Percentiles rank a stretch among this genome's conserved stretches.
Evolutionary conservation across 2,888 invertebrate species (phyloP).

Genomic region (Chrysolina haemoptera): DNA sequence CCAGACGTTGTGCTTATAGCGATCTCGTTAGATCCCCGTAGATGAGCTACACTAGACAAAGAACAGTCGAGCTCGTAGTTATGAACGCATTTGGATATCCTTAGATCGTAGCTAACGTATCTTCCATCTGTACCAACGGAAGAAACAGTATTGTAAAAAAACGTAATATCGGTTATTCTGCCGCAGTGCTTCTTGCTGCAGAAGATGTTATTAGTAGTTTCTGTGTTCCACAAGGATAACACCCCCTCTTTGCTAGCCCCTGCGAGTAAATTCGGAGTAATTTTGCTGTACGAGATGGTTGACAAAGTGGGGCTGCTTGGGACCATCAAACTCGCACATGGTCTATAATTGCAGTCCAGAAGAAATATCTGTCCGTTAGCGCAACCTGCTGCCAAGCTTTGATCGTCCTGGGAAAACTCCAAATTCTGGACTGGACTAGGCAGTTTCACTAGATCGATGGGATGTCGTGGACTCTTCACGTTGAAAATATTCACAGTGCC

Average conservation of each 20-base stretch:
- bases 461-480: constrained; percentile 42
- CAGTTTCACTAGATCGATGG: constrained; percentile 26
- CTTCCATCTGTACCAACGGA: constrained; percentile 56
- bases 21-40: constrained; percentile 51
- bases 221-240: constrained; percentile 54
- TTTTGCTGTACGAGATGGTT: constrained; percentile 49
- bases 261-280: constrained; percentile 48
- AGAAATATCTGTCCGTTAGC: constrained; percentile 52
- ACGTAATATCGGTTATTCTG: constrained; percentile 54
- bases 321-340: constrained; percentile 53
- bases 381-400: constrained; percentile 54
- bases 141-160: constrained; percentile 49
- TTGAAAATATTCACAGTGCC: constrained; percentile 60
- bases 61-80: constrained; percentile 53
- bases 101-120: constrained; percentile 53
- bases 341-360: constrained; percentile 50
- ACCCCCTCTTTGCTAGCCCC: constrained; percentile 55
- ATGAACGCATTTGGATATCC: constrained; percentile 40
- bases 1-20: constrained; percentile 55
- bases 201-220: constrained; percentile 48
- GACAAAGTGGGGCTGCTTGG: constrained; percentile 54
- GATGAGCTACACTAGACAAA: constrained; percentile 52
- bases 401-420: constrained; percentile 59
- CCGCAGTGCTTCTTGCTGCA: constrained; percentile 47
- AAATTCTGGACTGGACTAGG: constrained; percentile 52